Conservation (phyloP, 2,888 invertebrate genomes). For the Apodemia mormo region DNA sequence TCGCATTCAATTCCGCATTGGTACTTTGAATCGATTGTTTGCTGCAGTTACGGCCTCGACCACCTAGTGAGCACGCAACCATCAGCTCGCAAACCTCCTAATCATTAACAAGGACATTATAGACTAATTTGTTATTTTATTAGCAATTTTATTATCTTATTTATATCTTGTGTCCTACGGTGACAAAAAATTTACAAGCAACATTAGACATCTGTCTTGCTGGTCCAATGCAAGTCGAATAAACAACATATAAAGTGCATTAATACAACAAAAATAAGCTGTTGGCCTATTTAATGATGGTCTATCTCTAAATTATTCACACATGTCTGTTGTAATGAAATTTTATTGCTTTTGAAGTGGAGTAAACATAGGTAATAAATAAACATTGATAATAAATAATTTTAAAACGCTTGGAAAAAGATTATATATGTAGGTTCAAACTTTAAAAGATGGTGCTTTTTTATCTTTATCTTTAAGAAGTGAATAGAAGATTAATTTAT, state of each 20-base stretch:
- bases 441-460: background rate
- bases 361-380: slow-evolving; percentile 2
- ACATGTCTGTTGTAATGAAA: slow-evolving; percentile 10
- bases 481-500: background rate
- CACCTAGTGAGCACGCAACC: slow-evolving; percentile 69
- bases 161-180: background rate
- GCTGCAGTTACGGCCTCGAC: slow-evolving; percentile 73
- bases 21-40: slow-evolving; percentile 76
- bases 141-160: background rate
- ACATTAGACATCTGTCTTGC: background rate
- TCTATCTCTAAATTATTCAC: slow-evolving; percentile 4
- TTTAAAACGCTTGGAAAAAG: background rate
- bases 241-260: background rate
- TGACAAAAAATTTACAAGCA: background rate
- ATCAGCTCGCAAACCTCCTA: slow-evolving; percentile 10
- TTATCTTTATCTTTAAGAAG: background rate
- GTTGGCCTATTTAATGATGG: background rate
- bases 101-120: slow-evolving; percentile 4
- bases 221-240: background rate
- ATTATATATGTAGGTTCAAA: background rate
- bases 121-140: background rate
- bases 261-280: background rate
- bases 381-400: slow-evolving; percentile 3
- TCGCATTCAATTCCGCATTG: slow-evolving; percentile 73
- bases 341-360: slow-evolving; percentile 2